Base-by-base conservation (phyloP, 2,888 invertebrate genomes). In the Acanthosepion esculentum region DNA sequence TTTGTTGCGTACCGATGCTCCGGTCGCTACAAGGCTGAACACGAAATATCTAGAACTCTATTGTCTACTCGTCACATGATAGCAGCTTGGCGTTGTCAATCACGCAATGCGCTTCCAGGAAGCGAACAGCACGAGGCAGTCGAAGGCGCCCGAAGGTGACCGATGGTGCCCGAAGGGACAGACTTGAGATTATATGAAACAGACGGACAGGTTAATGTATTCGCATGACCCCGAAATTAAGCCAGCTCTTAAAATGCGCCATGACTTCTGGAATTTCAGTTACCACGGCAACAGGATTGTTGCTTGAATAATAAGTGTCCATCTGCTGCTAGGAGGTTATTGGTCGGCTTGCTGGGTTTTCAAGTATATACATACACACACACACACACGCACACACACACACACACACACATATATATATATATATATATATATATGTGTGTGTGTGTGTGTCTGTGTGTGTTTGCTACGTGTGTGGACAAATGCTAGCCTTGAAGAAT, bases 61-160 rank as follows among this genome's bases (percentile, higher is more conserved):
- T 78, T 78, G 78, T 78, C 78, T 78, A 12, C n/a, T n/a, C 78
- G 78, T 78, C 78, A 78, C 78, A 78, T 78, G 78, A 78, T 78
- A 78, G 78, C 78, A 78, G 78, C 78, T 78, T 78, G 78, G 78
- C 15, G n/a, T 78, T 78, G 78, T 78, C 78, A 78, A 78, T 78
- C 78, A 78, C 78, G 78, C 12, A 78, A 78, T 78, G 78, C n/a
- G 78, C n/a, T 78, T 78, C n/a, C 78, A 78, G 78, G 78, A 78
- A 78, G 78, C n/a, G 78, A 78, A 78, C 78, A 78, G 78, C 78
- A 78, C 78, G 78, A 78, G 78, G 78, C n/a, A 78, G 78, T n/a
- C 78, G 78, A 78, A 78, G n/a, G 78, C 78, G 78, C 78, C 78
- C 78, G 78, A 78, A 78, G 78, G 78, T 78, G 78, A 78, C 78